A percentile compares a stretch with the other conserved stretches of the same genome.
phyloP scores from a whole-genome alignment of 2,797 vertebrate genomes.

The Pachyuromys duprasi region DNA sequence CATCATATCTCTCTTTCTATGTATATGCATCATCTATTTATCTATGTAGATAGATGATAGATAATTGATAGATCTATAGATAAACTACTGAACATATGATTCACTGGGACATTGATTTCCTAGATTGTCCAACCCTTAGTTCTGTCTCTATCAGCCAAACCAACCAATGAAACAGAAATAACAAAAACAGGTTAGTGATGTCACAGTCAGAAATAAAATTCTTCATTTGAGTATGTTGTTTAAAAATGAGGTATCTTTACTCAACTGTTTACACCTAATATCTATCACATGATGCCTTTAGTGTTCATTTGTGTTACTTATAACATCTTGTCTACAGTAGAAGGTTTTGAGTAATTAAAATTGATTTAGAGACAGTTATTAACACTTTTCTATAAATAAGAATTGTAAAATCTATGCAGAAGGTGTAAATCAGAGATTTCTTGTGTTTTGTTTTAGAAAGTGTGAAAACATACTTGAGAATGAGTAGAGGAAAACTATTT shows the following conservation, averaged over 20 bases:
- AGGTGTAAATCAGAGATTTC: not conserved
- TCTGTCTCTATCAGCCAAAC: not conserved
- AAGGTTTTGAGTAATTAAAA: too few species aligned
- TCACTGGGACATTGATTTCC: not conserved
- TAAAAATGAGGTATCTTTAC: not conserved
- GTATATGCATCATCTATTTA: not conserved
- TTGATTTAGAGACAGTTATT: not conserved
- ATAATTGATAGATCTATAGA: not conserved
- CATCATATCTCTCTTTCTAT: too few species aligned
- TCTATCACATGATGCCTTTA: not conserved
- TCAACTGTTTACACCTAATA: not conserved
- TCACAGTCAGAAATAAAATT: not conserved
- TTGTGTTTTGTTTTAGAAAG: not conserved
- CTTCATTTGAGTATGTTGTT: not conserved
- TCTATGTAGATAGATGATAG: too few species aligned
- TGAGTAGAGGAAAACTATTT: not conserved
- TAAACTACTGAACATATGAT: too few species aligned
- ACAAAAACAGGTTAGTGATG: not conserved
- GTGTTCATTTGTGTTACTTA: not conserved
- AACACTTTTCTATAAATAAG: not conserved
- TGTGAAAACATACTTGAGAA: not conserved
- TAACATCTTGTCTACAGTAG: not conserved
- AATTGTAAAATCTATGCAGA: not conserved
- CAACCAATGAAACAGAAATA: not conserved
- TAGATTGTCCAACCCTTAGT: not conserved